Evolutionary conservation across 1,140 invertebrate species (phyloP).

Genomic region (Drosophila neocordata): DNA sequence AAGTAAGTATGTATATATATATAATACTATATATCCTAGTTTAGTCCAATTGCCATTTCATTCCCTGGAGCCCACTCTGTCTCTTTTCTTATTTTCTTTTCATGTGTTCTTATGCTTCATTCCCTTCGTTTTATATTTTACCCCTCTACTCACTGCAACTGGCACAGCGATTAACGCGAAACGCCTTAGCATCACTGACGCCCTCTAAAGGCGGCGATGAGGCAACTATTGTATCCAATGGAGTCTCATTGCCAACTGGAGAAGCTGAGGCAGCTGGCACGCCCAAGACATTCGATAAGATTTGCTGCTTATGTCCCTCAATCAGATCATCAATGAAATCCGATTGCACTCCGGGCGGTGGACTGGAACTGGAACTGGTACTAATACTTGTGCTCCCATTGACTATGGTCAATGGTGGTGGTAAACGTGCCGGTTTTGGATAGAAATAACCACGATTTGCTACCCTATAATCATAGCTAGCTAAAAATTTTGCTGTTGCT

Average conservation of each 20-base stretch:
- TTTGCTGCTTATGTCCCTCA: conserved; percentile 76
- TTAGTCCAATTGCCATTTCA: conserved; percentile 18
- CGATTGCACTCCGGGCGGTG: conserved; percentile 59
- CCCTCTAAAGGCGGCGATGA: conserved; percentile 42
- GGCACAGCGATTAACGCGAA: conserved; percentile 74
- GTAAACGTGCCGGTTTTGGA: conserved; percentile 53
- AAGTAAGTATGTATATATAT: not conserved
- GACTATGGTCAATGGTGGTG: conserved; percentile 25
- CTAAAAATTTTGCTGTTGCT: conserved; percentile 1
- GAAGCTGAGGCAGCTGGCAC: conserved; percentile 16
- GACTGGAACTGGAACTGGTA: conserved; percentile 7
- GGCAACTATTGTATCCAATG: conserved; percentile 21
- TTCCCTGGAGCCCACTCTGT: conserved; percentile 19
- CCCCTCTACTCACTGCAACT: conserved; percentile 67
- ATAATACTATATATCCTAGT: not conserved
- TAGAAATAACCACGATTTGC: conserved; percentile 61
- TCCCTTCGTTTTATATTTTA: not conserved
- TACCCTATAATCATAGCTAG: conserved; percentile 37
- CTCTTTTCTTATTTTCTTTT: not conserved
- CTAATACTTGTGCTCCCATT: conserved; percentile 14
- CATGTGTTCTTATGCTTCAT: not conserved
- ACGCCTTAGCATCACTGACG: conserved; percentile 58
- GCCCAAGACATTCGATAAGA: conserved; percentile 70
- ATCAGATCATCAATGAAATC: conserved; percentile 81
- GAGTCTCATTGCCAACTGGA: conserved; percentile 16